Evolutionary conservation across 64 coral and sea anemone genomes (phyloP).

Genomic region (Stichodactyla helianthus): DNA sequence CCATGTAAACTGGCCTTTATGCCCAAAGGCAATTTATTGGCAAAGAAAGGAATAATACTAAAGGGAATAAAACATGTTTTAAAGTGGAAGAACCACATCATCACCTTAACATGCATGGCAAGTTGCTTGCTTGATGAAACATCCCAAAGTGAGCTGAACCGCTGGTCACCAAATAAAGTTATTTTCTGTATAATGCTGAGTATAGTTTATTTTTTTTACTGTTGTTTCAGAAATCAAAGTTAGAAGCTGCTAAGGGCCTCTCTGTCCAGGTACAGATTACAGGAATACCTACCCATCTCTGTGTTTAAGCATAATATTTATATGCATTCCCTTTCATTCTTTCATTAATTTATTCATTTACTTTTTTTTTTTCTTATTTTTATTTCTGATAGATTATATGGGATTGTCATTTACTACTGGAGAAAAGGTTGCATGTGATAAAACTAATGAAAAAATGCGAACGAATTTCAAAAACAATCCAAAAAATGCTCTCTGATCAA

Average conservation of each 20-base stretch:
- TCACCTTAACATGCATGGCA: too few relatives aligned
- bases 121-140: too few relatives aligned
- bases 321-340: not conserved
- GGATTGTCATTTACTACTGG: constrained; percentile 28
- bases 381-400: constrained; percentile 17
- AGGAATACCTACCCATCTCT: not conserved
- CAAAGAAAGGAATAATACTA: not conserved
- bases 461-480: constrained; percentile 34
- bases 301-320: too few relatives aligned
- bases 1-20: too few relatives aligned
- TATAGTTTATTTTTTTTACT: not conserved
- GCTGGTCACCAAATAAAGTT: too few relatives aligned
- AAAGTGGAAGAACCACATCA: not conserved
- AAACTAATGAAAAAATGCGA: constrained; percentile 55
- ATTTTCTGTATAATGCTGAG: not conserved
- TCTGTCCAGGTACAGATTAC: not conserved
- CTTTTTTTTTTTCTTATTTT: constrained; percentile 1
- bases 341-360: not conserved
- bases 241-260: not conserved
- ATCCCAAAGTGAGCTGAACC: too few relatives aligned
- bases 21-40: too few relatives aligned
- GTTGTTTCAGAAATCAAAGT: constrained; percentile 10
- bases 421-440: constrained; percentile 34
- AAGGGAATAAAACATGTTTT: not conserved
- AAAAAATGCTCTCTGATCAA: constrained; percentile 30